Conservation (phyloP, 1,140 invertebrate species). For the Caerostris darwini region DNA sequence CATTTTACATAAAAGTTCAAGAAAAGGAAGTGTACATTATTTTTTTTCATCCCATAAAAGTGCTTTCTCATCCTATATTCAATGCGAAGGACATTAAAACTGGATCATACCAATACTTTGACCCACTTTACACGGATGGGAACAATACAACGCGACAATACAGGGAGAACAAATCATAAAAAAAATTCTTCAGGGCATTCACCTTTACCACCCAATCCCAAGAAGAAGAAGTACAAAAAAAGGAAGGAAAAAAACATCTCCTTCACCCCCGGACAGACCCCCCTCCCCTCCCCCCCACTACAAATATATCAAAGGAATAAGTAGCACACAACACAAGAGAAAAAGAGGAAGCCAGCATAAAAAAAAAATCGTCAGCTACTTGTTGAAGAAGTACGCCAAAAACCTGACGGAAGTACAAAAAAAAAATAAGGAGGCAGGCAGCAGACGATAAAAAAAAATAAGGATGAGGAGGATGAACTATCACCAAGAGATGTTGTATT, state of each 20-base stretch:
- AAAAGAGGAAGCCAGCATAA: slow-evolving; percentile 19
- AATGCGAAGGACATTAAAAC: slow-evolving; percentile 18
- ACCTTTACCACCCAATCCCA: slow-evolving; percentile 19
- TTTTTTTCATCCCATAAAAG: not conserved
- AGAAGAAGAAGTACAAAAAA: not conserved
- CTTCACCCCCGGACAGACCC: not conserved
- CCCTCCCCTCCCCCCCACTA: not conserved
- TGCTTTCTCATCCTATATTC: slow-evolving; percentile 19
- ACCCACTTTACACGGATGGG: not conserved
- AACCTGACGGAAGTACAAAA: not conserved
- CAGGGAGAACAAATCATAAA: not conserved
- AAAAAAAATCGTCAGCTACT: slow-evolving; percentile 32
- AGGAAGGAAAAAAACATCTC: not conserved
- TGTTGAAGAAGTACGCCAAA: slow-evolving; percentile 26
- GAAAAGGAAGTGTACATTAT: not conserved
- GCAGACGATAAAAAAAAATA: slow-evolving; percentile 17
- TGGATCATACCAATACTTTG: slow-evolving; percentile 3
- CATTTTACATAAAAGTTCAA: not conserved
- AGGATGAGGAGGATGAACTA: slow-evolving; percentile 34
- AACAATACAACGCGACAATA: not conserved
- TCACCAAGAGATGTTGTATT: not conserved
- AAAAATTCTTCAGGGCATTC: not conserved
- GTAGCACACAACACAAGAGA: not conserved
- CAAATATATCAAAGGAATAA: not conserved
- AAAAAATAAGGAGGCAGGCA: not conserved